Evolutionary conservation across 2,888 invertebrate species (phyloP).

Genomic region (Sthenelais limicola): DNA sequence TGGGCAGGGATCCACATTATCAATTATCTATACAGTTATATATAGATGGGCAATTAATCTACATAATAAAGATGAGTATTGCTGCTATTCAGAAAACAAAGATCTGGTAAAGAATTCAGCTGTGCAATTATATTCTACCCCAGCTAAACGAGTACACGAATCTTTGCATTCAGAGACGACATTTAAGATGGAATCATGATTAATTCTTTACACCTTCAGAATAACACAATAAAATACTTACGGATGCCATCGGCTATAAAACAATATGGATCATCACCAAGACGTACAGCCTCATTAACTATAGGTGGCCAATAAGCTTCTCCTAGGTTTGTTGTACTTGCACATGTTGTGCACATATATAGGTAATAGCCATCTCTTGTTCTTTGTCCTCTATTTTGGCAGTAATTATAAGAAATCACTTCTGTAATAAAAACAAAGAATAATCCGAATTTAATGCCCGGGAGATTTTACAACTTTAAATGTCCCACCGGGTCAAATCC

Average conservation of each 20-base stretch:
- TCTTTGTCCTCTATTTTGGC: conserved; percentile 48
- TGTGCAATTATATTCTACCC: no score
- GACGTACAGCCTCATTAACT: conserved; percentile 56
- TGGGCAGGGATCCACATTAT: no score
- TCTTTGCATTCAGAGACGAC: not conserved
- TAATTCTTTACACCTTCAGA: not conserved
- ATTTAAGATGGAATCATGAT: not conserved
- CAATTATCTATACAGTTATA: no score
- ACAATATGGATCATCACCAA: conserved; percentile 52
- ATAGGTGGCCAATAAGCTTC: conserved; percentile 54
- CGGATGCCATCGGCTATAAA: conserved; percentile 43
- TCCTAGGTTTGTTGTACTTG: conserved; percentile 54
- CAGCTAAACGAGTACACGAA: not conserved
- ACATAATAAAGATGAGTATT: no score
- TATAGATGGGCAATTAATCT: no score
- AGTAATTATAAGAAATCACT: no score
- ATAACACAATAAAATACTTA: not conserved
- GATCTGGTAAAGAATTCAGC: no score
- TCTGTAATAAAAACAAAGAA: no score
- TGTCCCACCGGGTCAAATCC: no score
- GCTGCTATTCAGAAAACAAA: no score
- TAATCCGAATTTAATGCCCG: no score
- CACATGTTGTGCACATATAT: conserved; percentile 57
- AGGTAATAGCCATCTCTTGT: conserved; percentile 50
- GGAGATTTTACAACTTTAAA: no score